Evolutionary conservation across 2,888 invertebrate species (phyloP).

Genomic region (Agrilus cyanescens): DNA sequence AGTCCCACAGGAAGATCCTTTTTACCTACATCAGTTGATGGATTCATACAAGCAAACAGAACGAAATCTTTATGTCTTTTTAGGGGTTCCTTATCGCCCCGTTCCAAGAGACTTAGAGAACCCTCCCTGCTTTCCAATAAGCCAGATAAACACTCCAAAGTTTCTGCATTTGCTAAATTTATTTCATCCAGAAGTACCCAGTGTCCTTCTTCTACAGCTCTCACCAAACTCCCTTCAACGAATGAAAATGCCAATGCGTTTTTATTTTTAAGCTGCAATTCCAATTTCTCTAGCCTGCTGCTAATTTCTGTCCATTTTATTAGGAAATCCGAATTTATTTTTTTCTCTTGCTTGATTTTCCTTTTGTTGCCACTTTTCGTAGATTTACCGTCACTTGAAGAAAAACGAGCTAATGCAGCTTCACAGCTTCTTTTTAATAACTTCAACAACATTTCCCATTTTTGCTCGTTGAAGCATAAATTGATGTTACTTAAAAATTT

Average conservation of each 20-base stretch:
- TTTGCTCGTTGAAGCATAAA: conserved; percentile 58
- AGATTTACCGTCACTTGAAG: conserved; percentile 6
- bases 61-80: conserved; percentile 77
- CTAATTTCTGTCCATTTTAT: conserved; percentile 54
- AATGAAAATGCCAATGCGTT: conserved; percentile 77
- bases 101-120: conserved; percentile 73
- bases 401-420: conserved; percentile 49
- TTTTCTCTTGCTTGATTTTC: too few species aligned
- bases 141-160: conserved; percentile 86
- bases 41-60: conserved; percentile 99
- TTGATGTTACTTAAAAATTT: conserved; percentile 74
- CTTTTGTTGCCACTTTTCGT: background rate
- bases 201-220: conserved; percentile 80
- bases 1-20: conserved; percentile 87
- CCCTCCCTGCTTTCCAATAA: conserved; percentile 73
- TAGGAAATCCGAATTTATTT: background rate
- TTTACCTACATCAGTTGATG: conserved; percentile 97
- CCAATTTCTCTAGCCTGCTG: conserved; percentile 56
- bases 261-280: conserved; percentile 60
- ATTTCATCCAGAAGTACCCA: conserved; percentile 98
- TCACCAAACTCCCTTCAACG: conserved; percentile 86
- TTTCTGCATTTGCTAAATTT: conserved; percentile 93
- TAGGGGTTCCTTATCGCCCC: conserved; percentile 79
- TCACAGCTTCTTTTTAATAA: conserved; percentile 64
- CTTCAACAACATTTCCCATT: conserved; percentile 59